phyloP scores from a whole-genome alignment of 2,113 vertebrate genomes.

The Zosterops japonicus region DNA sequence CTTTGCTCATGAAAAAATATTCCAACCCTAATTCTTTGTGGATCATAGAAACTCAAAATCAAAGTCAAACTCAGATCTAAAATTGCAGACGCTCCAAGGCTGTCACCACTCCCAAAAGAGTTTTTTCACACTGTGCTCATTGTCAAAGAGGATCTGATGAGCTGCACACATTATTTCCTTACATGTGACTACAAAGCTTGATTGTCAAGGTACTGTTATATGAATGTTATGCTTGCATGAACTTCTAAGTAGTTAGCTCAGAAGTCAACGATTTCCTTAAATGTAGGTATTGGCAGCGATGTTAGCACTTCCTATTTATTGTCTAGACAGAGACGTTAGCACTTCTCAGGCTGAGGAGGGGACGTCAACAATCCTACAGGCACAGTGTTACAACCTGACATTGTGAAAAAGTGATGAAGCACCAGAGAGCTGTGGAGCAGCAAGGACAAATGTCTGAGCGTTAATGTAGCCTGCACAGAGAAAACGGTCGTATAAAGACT shows the following conservation, averaged over 20 bases:
- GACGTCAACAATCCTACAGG: not conserved
- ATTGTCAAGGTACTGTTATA: not conserved
- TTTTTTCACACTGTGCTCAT: not conserved
- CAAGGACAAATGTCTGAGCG: not conserved
- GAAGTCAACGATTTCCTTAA: not conserved
- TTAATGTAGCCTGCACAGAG: not conserved
- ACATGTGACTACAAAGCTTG: accelerated
- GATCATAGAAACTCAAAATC: not conserved
- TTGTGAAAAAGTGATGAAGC: not conserved
- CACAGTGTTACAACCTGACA: not conserved
- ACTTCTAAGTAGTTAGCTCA: not conserved
- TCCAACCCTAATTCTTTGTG: not conserved
- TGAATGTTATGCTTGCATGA: not conserved
- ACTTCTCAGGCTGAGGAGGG: not conserved
- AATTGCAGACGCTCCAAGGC: not conserved
- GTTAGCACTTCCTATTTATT: not conserved
- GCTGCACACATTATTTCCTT: not conserved
- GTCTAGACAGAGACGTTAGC: not conserved
- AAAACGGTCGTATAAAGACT: not conserved
- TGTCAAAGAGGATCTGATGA: not conserved
- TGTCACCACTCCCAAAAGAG: not conserved
- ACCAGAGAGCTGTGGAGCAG: not conserved
- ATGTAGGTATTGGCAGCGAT: accelerated
- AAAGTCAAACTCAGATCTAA: not conserved
- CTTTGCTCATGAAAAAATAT: not conserved